Evolutionary conservation across 2,888 invertebrate genomes (phyloP).

Genomic region (Automeris io): DNA sequence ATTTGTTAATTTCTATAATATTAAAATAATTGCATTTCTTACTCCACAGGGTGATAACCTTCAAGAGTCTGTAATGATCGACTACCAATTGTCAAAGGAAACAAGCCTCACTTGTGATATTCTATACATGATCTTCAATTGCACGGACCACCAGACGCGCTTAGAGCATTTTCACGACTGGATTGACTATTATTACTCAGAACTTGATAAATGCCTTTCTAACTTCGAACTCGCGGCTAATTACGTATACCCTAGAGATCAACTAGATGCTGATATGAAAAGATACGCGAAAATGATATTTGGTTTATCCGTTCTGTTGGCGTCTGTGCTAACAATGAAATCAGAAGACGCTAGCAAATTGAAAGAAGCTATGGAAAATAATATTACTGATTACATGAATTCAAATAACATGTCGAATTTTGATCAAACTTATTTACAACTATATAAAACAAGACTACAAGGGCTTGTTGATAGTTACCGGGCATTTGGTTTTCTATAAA

Average conservation of each 20-base stretch:
- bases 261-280: slow-evolving; percentile 27
- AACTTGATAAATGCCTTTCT: slow-evolving; percentile 21
- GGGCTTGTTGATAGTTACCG: slow-evolving; percentile 25
- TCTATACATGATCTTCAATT: slow-evolving; percentile 12
- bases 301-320: slow-evolving; percentile 16
- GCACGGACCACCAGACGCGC: slow-evolving; percentile 13
- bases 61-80: slow-evolving; percentile 10
- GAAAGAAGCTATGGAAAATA: slow-evolving; percentile 12
- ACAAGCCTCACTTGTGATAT: slow-evolving; percentile 10
- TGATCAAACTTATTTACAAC: slow-evolving; percentile 11
- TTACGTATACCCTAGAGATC: slow-evolving; percentile 23
- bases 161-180: slow-evolving; percentile 16
- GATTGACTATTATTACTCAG: slow-evolving; percentile 28
- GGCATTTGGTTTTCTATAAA: slow-evolving; percentile 20
- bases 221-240: slow-evolving; percentile 23
- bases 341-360: slow-evolving; percentile 22
- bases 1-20: too few species aligned
- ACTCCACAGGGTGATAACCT: slow-evolving; percentile 3
- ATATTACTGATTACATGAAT: slow-evolving; percentile 5
- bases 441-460: slow-evolving; percentile 19
- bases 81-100: slow-evolving; percentile 13
- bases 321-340: slow-evolving; percentile 17
- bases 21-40: too few species aligned
- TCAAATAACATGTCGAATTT: slow-evolving; percentile 4
- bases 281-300: slow-evolving; percentile 23